Evolutionary conservation across 2,888 invertebrate species (phyloP), one percentile per base, ranked within the genome.

Genomic region (Heliconius hortense): DNA sequence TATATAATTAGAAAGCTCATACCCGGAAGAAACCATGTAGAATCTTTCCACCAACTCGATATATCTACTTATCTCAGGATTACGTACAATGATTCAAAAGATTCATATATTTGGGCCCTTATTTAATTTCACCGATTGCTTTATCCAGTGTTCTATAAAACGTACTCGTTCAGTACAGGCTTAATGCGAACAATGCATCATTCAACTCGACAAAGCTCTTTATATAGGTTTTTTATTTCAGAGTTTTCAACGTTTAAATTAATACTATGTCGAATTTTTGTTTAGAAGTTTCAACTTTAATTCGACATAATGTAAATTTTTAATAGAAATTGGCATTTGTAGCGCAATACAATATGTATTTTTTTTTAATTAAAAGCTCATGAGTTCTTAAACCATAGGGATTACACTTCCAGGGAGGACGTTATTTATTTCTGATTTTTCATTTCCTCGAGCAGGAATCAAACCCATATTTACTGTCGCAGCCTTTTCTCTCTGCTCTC

Each of bases 171-270:
- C n/a, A 69, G 56, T 56, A 56, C 69, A 69, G 48, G 35, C 35
- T 69, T 69, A 56, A 31, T 31, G 24, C 31, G 69, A 56, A 69
- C 69, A 69, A 69, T 69, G 56, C 69, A 24, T 56, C 56, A 10
- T 69, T 69, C 56, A 69, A 15, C 15, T 69, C 56, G 8, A 69
- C 35, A 56, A 31, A 56, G 53, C 31, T 56, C 21, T 56, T 69
- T 69, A 35, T 56, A 69, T 56, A 56, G 56, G 15, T 69, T 69
- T 21, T 68, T 69, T 69, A 56, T 15, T 56, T 35, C n/a, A 35
- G 15, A 69, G 53, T 56, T 35, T 56, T 56, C 31, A 53, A 69
- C 35, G 13, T 69, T 56, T 56, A 31, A 31, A 31, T 39, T 66
- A 39, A 39, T 64, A 64, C 3, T 39, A n/a, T 39, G 15, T 66